These are phyloP conservation scores for Lasioglossum lativentre DNA, from an alignment of 2,888 invertebrate species.

Conservation along the genomic window DNA sequence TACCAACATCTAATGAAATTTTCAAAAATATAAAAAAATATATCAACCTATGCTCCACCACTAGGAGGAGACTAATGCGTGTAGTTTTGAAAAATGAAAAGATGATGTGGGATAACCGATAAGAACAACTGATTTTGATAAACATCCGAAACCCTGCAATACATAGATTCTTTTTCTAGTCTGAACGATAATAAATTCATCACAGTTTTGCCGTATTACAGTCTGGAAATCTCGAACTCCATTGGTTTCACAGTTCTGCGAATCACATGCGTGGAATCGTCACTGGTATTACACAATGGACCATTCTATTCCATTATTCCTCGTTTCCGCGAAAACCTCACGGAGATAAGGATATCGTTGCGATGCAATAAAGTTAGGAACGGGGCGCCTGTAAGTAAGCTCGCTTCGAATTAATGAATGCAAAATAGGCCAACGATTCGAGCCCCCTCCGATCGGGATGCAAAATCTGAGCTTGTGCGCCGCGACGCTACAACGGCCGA, in stretches of 20 bases:
- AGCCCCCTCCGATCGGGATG: conserved; percentile 19
- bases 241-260: conserved; percentile 42
- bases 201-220: background rate
- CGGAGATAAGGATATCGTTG: conserved; percentile 60
- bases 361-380: conserved; percentile 61
- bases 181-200: background rate
- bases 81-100: too few relatives aligned
- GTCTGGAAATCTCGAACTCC: conserved; percentile 40
- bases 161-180: background rate
- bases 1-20: too few relatives aligned
- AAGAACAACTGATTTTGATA: background rate
- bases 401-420: conserved; percentile 51
- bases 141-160: background rate
- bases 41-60: too few relatives aligned
- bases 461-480: background rate
- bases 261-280: conserved; percentile 54
- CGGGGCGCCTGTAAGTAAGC: conserved; percentile 24
- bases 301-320: conserved; percentile 71
- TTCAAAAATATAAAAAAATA: too few relatives aligned
- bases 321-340: conserved; percentile 65
- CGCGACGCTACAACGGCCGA: background rate
- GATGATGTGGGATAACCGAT: too few relatives aligned
- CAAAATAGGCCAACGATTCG: conserved; percentile 45
- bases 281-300: conserved; percentile 69
- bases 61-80: too few relatives aligned